Evolutionary conservation across 2,888 invertebrate genomes (phyloP).

Genomic region (Himalopsyche anomala): DNA sequence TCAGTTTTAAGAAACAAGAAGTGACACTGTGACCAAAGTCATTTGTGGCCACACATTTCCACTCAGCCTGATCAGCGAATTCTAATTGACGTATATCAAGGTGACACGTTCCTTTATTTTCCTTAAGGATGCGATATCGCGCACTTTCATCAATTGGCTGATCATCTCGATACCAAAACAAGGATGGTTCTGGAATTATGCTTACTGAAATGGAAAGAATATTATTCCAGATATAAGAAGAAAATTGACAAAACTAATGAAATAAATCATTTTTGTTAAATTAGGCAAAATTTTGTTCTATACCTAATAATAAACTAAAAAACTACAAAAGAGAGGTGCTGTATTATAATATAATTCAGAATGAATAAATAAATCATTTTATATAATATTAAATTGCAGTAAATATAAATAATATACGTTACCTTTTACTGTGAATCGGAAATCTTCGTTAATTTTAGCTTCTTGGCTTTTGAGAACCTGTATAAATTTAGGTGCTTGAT

Average conservation of each 20-base stretch:
- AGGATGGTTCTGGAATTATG: constrained; percentile 86
- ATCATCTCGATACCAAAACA: constrained; percentile 94
- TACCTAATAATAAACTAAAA: too few relatives aligned
- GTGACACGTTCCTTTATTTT: constrained; percentile 84
- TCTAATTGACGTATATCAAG: constrained; percentile 86
- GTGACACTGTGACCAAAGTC: constrained; percentile 93
- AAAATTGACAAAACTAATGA: too few relatives aligned
- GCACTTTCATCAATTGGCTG: constrained; percentile 82
- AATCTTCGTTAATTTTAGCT: constrained; percentile 88
- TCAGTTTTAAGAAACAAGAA: constrained; percentile 89
- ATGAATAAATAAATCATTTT: too few relatives aligned
- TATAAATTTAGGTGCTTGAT: constrained; percentile 90
- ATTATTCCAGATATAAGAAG: not conserved
- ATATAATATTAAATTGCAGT: too few relatives aligned
- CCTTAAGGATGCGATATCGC: constrained; percentile 82
- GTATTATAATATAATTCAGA: too few relatives aligned
- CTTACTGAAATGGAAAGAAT: constrained; percentile 78
- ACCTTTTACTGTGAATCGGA: constrained; percentile 89
- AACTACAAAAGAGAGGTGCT: too few relatives aligned
- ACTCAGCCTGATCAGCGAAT: constrained; percentile 91
- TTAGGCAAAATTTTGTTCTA: too few relatives aligned
- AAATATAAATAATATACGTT: constrained; percentile 58
- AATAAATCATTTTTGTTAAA: too few relatives aligned
- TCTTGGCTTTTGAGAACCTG: constrained; percentile 89
- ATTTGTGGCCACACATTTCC: constrained; percentile 93